These are phyloP conservation scores for Drosophila histrio DNA, from an alignment of 2,888 invertebrate genomes.

Conservation along the genomic window DNA sequence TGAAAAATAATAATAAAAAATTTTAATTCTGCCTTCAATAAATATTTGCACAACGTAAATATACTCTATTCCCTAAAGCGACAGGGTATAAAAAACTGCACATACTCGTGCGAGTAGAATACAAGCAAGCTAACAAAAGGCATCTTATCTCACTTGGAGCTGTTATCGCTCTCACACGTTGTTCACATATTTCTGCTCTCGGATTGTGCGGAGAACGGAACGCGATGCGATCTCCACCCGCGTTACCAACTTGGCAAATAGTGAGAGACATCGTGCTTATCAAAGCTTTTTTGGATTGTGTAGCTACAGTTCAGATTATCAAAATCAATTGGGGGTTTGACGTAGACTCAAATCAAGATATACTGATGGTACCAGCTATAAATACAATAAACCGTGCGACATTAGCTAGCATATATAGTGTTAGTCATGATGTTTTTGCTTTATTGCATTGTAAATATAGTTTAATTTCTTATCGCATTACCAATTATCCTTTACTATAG, in stretches of 20 bases:
- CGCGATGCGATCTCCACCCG: background rate
- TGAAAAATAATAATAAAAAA: too few species aligned
- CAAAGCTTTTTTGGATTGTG: conserved; percentile 24
- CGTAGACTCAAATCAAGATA: conserved; percentile 26
- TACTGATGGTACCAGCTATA: conserved; percentile 9
- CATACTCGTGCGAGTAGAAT: background rate
- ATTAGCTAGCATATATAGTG: background rate
- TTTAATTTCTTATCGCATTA: background rate
- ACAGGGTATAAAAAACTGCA: background rate
- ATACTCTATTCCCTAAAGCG: background rate
- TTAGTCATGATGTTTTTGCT: conserved; percentile 12
- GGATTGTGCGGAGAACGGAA: background rate
- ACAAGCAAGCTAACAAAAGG: conserved; percentile 34
- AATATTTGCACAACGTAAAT: too few species aligned
- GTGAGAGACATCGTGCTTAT: conserved; percentile 21
- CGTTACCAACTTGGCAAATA: conserved; percentile 5
- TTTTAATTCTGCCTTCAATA: too few species aligned
- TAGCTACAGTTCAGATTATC: conserved; percentile 17
- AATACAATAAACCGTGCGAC: background rate
- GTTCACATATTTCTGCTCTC: conserved; percentile 4
- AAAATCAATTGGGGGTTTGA: conserved; percentile 43
- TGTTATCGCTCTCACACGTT: conserved; percentile 52
- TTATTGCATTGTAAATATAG: background rate
- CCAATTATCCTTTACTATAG: background rate
- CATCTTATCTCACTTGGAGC: conserved; percentile 59